Evolutionary conservation across 2,113 vertebrate genomes (phyloP).

Genomic region (Nerophis ophidion): DNA sequence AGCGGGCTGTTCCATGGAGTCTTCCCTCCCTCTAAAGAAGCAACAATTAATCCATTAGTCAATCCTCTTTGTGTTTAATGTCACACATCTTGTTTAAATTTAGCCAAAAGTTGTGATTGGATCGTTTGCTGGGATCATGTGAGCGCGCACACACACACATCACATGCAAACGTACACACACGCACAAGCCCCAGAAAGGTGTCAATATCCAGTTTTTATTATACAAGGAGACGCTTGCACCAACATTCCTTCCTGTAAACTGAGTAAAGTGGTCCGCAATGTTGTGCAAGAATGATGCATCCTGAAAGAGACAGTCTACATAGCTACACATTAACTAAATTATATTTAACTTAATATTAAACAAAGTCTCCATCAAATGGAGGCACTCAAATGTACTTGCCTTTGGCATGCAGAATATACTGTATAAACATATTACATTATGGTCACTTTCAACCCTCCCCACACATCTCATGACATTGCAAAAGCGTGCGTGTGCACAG

Average conservation of each 20-base stretch:
- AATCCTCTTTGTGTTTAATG: no score
- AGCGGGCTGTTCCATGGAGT: slow-evolving; percentile 35
- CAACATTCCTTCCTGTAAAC: slow-evolving; percentile 56
- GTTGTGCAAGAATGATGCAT: slow-evolving; percentile 15
- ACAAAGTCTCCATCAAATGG: no score
- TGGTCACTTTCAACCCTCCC: no score
- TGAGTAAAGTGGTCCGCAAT: slow-evolving; percentile 15
- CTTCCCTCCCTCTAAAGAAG: not conserved
- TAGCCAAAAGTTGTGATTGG: no score
- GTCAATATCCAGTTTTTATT: slow-evolving; percentile 51
- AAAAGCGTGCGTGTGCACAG: slow-evolving; percentile 38
- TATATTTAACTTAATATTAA: no score
- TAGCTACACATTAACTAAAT: slow-evolving; percentile 44
- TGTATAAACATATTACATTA: slow-evolving; percentile 16
- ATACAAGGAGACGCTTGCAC: slow-evolving; percentile 23
- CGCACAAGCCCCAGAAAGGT: not conserved
- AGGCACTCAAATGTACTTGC: slow-evolving; percentile 8
- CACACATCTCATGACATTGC: slow-evolving; percentile 41
- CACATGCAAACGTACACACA: no score
- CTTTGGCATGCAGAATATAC: slow-evolving; percentile 38
- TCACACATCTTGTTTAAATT: not conserved
- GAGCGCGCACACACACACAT: not conserved
- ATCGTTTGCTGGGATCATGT: not conserved
- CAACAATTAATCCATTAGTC: slow-evolving; percentile 3
- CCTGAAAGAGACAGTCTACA: slow-evolving; percentile 52